A percentile compares a stretch with the other conserved stretches of the same genome.
Conservation (phyloP, 2,113 vertebrate species). For the Peromyscus polionotus region DNA sequence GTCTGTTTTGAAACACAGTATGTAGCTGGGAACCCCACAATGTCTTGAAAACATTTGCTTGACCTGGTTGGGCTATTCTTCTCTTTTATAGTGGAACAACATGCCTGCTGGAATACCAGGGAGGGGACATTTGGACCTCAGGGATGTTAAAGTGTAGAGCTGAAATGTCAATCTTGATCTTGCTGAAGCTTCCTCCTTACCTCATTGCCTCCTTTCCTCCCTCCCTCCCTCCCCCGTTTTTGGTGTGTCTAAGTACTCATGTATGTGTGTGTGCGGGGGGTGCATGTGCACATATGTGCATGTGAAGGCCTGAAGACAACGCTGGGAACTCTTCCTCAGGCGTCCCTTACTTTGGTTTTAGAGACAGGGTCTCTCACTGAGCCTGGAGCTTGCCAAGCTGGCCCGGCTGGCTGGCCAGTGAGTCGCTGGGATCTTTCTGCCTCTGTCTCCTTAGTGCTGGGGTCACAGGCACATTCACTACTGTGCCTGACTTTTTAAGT, state of each 20-base stretch:
- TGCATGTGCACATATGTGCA: neutral
- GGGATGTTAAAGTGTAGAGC: neutral
- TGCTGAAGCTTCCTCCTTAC: neutral
- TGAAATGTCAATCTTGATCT: neutral
- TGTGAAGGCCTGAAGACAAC: neutral
- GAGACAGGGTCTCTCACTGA: neutral
- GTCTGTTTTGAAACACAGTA: constrained; percentile 85
- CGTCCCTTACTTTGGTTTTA: neutral
- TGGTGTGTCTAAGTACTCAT: neutral
- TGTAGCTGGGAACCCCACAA: constrained; percentile 82
- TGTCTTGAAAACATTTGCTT: constrained; percentile 87
- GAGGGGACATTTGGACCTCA: neutral
- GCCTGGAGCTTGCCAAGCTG: neutral
- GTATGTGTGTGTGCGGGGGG: neutral
- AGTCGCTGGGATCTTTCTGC: neutral
- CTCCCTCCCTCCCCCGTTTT: neutral
- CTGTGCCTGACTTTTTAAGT: neutral
- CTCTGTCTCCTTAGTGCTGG: neutral
- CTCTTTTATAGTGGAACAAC: constrained; percentile 59
- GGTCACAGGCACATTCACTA: neutral
- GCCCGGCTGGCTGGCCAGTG: neutral
- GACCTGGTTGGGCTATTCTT: constrained; percentile 71
- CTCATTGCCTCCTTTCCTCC: neutral
- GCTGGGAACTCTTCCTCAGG: neutral
- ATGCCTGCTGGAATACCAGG: neutral